A percentile compares a stretch with the other conserved stretches of the same genome.
Evolutionary conservation across 2,797 vertebrate genomes (phyloP).

Genomic region (Halcyon smyrnensis): DNA sequence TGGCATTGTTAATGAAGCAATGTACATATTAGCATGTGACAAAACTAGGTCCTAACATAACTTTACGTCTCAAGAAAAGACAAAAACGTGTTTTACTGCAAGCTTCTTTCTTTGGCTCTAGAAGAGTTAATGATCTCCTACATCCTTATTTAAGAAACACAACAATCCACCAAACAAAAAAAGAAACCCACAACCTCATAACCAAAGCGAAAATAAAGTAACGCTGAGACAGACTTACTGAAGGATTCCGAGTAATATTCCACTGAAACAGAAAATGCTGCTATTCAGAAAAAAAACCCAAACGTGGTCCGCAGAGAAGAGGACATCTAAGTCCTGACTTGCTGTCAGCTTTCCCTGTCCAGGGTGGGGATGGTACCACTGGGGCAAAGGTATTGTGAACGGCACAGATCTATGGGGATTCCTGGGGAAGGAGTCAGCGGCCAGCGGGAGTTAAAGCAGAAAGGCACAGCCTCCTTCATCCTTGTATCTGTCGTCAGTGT

Average conservation of each 20-base stretch:
- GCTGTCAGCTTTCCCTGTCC: not conserved
- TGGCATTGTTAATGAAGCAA: not conserved
- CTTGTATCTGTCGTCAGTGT: constrained; percentile 10
- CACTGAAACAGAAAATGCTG: constrained; percentile 15
- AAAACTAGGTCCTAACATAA: not conserved
- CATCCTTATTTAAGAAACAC: not conserved
- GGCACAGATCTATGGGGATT: not conserved
- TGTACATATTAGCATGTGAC: not conserved
- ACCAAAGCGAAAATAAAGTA: constrained; percentile 11
- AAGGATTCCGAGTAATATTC: constrained; percentile 5
- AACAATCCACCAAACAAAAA: rapidly evolving
- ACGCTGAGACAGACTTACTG: not conserved
- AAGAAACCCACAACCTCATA: not conserved
- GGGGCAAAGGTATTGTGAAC: not conserved
- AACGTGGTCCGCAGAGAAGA: not conserved
- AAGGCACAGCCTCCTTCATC: constrained; percentile 9
- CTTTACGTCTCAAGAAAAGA: not conserved
- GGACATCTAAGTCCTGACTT: not conserved
- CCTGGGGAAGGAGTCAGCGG: not conserved
- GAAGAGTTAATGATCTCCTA: not conserved
- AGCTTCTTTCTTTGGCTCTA: not conserved
- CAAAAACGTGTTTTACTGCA: not conserved
- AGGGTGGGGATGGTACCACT: not conserved
- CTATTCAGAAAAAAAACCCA: not conserved
- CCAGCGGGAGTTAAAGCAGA: not conserved